Evolutionary conservation across 2,888 invertebrate genomes (phyloP).

Genomic region (Polydrusus pterygomalis): DNA sequence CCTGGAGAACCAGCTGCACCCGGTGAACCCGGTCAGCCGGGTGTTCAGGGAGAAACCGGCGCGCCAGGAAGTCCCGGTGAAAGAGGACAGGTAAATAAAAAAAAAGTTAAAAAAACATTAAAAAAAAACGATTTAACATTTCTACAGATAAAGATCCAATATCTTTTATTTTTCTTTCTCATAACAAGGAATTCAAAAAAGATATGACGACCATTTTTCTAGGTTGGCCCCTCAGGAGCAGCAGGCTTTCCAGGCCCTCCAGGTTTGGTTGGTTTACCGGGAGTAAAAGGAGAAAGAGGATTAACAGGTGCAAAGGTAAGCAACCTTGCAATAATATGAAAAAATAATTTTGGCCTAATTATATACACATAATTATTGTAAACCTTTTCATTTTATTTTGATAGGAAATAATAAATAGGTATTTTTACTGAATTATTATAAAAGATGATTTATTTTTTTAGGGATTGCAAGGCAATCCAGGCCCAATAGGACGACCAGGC

Average conservation of each 20-base stretch:
- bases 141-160: not conserved
- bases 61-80: constrained; percentile 84
- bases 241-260: constrained; percentile 82
- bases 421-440: too few species aligned
- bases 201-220: not conserved
- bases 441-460: constrained; percentile 70
- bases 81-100: constrained; percentile 76
- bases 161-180: too few species aligned
- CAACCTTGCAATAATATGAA: not conserved
- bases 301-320: constrained; percentile 73
- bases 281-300: constrained; percentile 84
- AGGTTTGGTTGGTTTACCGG: constrained; percentile 81
- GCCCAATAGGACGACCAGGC: constrained; percentile 77
- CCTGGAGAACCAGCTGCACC: constrained; percentile 89
- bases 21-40: constrained; percentile 84
- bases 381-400: too few species aligned
- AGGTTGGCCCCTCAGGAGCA: constrained; percentile 79
- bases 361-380: too few species aligned
- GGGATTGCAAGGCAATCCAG: constrained; percentile 83
- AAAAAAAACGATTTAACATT: too few species aligned
- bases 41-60: constrained; percentile 83
- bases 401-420: too few species aligned
- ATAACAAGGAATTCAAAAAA: not conserved
- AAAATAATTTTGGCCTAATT: too few species aligned
- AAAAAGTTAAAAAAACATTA: too few species aligned